A percentile compares a stretch with the other conserved stretches of the same genome.
Evolutionary conservation across 2,888 invertebrate genomes (phyloP).

Genomic region (Cephus rjabovi): DNA sequence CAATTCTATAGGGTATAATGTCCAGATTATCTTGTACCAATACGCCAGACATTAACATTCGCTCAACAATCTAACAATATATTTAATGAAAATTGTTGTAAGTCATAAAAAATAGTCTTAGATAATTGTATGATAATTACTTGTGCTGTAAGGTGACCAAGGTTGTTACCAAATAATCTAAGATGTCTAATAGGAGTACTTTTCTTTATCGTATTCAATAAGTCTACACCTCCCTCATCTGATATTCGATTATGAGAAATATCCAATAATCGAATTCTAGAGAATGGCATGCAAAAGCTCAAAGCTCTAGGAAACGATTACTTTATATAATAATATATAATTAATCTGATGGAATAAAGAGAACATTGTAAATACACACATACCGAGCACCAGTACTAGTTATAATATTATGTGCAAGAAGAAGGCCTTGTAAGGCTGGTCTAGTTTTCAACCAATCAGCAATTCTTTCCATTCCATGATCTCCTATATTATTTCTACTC

Average conservation of each 20-base stretch:
- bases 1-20: constrained; percentile 64
- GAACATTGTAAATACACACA: background rate
- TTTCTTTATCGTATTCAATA: constrained; percentile 72
- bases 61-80: constrained; percentile 57
- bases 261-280: constrained; percentile 72
- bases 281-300: constrained; percentile 70
- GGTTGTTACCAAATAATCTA: constrained; percentile 66
- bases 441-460: constrained; percentile 69
- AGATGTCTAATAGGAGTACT: constrained; percentile 63
- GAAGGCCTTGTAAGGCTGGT: constrained; percentile 69
- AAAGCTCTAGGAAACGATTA: constrained; percentile 62
- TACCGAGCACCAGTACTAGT: constrained; percentile 70
- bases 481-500: constrained; percentile 72
- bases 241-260: constrained; percentile 71
- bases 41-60: constrained; percentile 63
- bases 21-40: constrained; percentile 66
- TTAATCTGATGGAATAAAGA: background rate
- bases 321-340: background rate
- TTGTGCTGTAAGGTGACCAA: constrained; percentile 55
- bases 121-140: constrained; percentile 37
- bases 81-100: constrained; percentile 6
- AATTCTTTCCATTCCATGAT: constrained; percentile 71
- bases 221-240: constrained; percentile 69
- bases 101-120: constrained; percentile 1
- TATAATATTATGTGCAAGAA: constrained; percentile 72